Conservation (phyloP, 1,140 invertebrate genomes). For the Helicoverpa zea region DNA sequence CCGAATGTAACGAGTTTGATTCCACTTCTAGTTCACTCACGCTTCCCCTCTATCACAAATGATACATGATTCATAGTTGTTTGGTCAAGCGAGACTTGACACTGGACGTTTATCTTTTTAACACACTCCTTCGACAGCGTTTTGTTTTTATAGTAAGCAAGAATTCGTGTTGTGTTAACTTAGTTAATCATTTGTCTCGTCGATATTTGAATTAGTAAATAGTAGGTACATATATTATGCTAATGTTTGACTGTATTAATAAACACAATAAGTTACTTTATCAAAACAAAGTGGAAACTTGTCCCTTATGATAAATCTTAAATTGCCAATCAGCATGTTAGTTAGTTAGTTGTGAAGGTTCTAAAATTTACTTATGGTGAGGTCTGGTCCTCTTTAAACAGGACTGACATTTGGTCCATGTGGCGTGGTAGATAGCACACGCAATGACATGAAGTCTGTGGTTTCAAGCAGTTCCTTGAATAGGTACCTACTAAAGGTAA, state of each 20-base stretch:
- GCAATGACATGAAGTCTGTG: slow-evolving; percentile 7
- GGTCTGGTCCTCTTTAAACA: slow-evolving; percentile 20
- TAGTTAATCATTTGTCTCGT: not conserved
- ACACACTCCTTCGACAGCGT: slow-evolving; percentile 26
- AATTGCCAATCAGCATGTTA: slow-evolving; percentile 13
- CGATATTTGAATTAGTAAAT: slow-evolving; percentile 9
- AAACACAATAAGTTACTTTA: not conserved
- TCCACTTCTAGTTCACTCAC: slow-evolving; percentile 23
- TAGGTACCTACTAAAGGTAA: no score
- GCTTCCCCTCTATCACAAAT: slow-evolving; percentile 36
- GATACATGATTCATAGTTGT: slow-evolving; percentile 44
- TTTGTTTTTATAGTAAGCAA: slow-evolving; percentile 19
- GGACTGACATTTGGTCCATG: not conserved
- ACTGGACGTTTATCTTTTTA: slow-evolving; percentile 35
- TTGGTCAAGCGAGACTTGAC: slow-evolving; percentile 18
- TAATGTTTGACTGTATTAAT: slow-evolving; percentile 1
- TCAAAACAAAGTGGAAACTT: no score
- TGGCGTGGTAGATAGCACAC: slow-evolving; percentile 33
- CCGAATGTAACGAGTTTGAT: slow-evolving; percentile 8
- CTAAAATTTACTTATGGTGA: not conserved
- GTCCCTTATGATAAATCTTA: slow-evolving; percentile 10
- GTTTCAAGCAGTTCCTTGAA: not conserved
- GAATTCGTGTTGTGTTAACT: slow-evolving; percentile 1
- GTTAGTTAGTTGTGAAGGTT: slow-evolving; percentile 10
- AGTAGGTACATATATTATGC: not conserved